These are phyloP conservation scores for Acestrorhynchus altus DNA, from an alignment of 2,797 vertebrate species.

Conservation along the genomic window DNA sequence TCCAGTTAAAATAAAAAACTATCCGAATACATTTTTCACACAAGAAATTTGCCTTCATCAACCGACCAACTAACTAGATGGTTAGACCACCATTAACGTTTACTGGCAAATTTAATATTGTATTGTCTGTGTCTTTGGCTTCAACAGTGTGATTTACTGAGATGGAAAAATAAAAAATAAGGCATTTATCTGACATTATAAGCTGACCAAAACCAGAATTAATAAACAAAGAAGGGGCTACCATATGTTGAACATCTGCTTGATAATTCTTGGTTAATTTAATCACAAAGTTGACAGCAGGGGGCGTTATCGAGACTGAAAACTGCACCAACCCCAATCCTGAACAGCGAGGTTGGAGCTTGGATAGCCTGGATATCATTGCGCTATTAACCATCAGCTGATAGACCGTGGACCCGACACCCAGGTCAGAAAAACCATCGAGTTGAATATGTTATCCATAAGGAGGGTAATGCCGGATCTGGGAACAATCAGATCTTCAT, in stretches of 20 bases:
- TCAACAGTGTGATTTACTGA: not conserved
- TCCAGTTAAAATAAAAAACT: not conserved
- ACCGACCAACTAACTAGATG: not conserved
- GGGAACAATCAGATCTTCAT: too few species aligned
- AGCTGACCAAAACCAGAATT: conserved; percentile 47
- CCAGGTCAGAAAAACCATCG: too few species aligned
- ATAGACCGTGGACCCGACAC: too few species aligned
- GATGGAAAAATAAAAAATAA: conserved; percentile 27
- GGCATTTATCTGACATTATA: conserved; percentile 47
- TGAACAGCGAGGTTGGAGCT: not conserved
- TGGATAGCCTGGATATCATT: too few species aligned
- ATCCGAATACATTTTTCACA: not conserved
- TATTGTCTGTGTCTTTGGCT: conserved; percentile 19
- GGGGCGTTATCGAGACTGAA: not conserved
- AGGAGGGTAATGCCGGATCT: too few species aligned
- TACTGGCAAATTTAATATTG: not conserved
- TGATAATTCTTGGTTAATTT: conserved; percentile 40
- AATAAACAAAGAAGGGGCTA: conserved; percentile 72
- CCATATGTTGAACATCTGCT: conserved; percentile 77
- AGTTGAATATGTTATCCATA: too few species aligned
- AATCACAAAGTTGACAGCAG: not conserved
- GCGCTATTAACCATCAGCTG: too few species aligned
- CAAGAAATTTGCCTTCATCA: not conserved
- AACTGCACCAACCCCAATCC: not conserved
- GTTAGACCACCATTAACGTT: not conserved